phyloP scores from a whole-genome alignment of 2,888 invertebrate genomes.

The Oscheius myriophilus region DNA sequence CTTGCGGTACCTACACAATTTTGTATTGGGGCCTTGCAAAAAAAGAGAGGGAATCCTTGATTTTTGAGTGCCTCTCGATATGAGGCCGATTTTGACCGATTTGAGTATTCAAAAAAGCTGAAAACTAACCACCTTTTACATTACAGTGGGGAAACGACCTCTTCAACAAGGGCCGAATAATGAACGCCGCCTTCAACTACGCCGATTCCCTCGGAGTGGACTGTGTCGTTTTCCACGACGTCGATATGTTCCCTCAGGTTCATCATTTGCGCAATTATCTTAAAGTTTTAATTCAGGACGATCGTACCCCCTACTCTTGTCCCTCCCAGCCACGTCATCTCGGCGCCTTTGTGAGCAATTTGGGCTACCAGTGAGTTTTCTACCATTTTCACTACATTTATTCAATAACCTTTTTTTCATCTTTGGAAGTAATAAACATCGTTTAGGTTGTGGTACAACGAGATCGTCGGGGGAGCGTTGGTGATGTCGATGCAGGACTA shows the following conservation, averaged over 20 bases:
- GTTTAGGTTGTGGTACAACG: conserved; percentile 72
- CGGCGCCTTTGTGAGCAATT: conserved; percentile 72
- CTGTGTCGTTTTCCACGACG: conserved; percentile 71
- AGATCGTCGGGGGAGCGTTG: conserved; percentile 73
- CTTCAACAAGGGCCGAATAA: conserved; percentile 70
- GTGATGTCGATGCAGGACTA: conserved; percentile 72
- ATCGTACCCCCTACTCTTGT: conserved; percentile 72
- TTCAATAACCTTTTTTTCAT: not conserved
- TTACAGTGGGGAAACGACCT: conserved; percentile 67
- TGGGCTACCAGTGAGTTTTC: conserved; percentile 73
- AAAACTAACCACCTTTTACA: not conserved
- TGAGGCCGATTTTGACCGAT: no score
- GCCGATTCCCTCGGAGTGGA: conserved; percentile 66
- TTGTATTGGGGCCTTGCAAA: no score
- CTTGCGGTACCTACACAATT: no score
- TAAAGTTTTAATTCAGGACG: conserved; percentile 65
- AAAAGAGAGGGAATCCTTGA: no score
- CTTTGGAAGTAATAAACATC: not conserved
- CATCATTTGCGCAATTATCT: not conserved
- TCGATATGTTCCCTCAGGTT: conserved; percentile 73
- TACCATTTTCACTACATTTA: not conserved
- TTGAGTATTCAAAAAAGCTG: not conserved
- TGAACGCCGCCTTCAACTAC: conserved; percentile 70
- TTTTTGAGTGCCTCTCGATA: no score
- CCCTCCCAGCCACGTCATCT: conserved; percentile 72